These are phyloP conservation scores for Ametastegia equiseti DNA, from an alignment of 2,888 invertebrate species.

Conservation along the genomic window DNA sequence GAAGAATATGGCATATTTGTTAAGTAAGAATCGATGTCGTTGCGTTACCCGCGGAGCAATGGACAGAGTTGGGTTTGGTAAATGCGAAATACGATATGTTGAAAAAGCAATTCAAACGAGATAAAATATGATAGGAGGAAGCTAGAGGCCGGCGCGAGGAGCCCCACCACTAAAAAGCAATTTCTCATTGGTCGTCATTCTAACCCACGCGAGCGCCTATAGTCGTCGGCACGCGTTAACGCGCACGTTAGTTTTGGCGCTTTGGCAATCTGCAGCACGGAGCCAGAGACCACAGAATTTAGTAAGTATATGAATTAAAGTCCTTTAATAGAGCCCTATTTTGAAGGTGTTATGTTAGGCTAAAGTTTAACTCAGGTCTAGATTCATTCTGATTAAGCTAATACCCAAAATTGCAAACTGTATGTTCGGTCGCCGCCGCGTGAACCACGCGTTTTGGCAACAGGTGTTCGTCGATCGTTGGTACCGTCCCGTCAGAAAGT, in stretches of 20 bases:
- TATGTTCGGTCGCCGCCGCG: not conserved
- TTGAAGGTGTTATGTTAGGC: not conserved
- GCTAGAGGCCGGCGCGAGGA: conserved; percentile 10
- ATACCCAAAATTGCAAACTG: not conserved
- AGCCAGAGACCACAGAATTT: not conserved
- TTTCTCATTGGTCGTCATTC: conserved; percentile 67
- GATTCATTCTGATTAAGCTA: not conserved
- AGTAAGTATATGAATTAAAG: conserved; percentile 44
- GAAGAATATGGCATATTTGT: conserved; percentile 6
- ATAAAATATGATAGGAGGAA: conserved; percentile 31
- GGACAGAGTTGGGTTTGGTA: not conserved
- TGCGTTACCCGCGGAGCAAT: too few relatives aligned
- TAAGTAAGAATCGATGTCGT: not conserved
- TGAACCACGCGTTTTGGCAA: conserved; percentile 35
- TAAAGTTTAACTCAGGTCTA: not conserved
- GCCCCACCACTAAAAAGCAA: conserved; percentile 60
- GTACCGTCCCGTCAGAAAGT: conserved; percentile 33
- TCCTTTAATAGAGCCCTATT: not conserved
- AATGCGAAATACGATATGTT: not conserved
- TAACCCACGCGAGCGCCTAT: conserved; percentile 45
- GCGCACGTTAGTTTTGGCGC: conserved; percentile 36
- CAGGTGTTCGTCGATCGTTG: conserved; percentile 19
- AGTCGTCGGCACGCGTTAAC: conserved; percentile 21
- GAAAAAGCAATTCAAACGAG: not conserved
- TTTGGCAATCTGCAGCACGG: conserved; percentile 18